Conservation (phyloP, 2,888 invertebrate genomes). For the Beris chalybata region DNA sequence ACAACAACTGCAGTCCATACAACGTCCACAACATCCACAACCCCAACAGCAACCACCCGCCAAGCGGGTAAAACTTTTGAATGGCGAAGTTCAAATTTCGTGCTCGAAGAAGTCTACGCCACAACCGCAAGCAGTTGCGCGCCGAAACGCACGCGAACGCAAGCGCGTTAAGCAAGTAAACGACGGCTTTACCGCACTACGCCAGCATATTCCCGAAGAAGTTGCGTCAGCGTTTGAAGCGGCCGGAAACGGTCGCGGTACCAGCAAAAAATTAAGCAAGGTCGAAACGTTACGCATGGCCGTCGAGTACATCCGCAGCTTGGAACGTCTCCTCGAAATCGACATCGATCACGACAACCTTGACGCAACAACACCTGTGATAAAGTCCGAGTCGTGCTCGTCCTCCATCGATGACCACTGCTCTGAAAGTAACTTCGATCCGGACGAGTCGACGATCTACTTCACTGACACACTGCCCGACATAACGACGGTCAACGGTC, state of each 20-base stretch:
- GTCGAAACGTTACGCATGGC: slow-evolving; percentile 89
- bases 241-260: slow-evolving; percentile 63
- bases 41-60: neutral
- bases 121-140: slow-evolving; percentile 79
- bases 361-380: slow-evolving; percentile 46
- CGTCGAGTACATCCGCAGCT: slow-evolving; percentile 83
- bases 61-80: slow-evolving; percentile 5
- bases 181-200: slow-evolving; percentile 84
- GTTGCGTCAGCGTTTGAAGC: slow-evolving; percentile 71
- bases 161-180: slow-evolving; percentile 92
- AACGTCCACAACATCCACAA: neutral
- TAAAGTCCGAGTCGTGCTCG: slow-evolving; percentile 43
- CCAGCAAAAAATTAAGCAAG: slow-evolving; percentile 80
- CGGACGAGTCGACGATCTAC: slow-evolving; percentile 33
- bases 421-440: slow-evolving; percentile 35
- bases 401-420: slow-evolving; percentile 29
- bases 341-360: slow-evolving; percentile 52
- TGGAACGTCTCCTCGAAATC: slow-evolving; percentile 74
- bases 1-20: neutral
- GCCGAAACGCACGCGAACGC: slow-evolving; percentile 88
- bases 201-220: slow-evolving; percentile 84
- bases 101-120: slow-evolving; percentile 57
- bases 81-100: neutral
- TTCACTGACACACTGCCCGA: slow-evolving; percentile 53
- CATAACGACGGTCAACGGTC: slow-evolving; percentile 55